A percentile compares a stretch with the other conserved stretches of the same genome.
Conservation (phyloP, 2,888 invertebrate genomes). For the Psylliodes chrysocephalus region DNA sequence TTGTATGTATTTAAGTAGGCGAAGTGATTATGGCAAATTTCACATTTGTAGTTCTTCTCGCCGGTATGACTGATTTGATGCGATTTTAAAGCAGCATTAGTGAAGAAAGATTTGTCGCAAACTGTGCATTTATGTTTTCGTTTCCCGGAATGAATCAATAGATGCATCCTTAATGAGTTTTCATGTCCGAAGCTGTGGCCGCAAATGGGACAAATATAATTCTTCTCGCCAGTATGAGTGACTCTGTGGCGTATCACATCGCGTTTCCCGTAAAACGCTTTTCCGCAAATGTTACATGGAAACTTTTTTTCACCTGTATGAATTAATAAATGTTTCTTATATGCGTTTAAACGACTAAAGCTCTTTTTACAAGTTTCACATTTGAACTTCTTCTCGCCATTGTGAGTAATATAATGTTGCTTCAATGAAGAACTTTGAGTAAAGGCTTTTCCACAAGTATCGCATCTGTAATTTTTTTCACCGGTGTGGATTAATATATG, state of each 20-base stretch:
- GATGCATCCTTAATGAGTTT: constrained; percentile 8
- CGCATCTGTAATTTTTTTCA: constrained; percentile 7
- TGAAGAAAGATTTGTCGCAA: constrained; percentile 9
- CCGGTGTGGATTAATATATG: constrained; percentile 10
- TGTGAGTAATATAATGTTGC: constrained; percentile 5
- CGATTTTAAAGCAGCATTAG: constrained; percentile 4
- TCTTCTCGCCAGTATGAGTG: constrained; percentile 3
- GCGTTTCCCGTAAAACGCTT: constrained; percentile 9
- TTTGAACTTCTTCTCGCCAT: constrained; percentile 7
- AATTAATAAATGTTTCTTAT: constrained; percentile 11
- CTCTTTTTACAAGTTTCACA: constrained; percentile 4
- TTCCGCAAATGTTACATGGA: background rate
- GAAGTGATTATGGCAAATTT: constrained; percentile 10
- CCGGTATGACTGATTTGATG: constrained; percentile 11
- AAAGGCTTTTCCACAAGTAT: constrained; percentile 4
- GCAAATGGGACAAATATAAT: constrained; percentile 10
- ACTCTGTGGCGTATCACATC: background rate
- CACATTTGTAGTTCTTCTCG: constrained; percentile 13
- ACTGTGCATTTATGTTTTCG: background rate
- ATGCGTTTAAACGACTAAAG: constrained; percentile 4
- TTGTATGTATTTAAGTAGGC: constrained; percentile 7
- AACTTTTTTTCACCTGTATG: constrained; percentile 7
- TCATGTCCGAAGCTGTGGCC: constrained; percentile 4
- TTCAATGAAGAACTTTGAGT: constrained; percentile 12
- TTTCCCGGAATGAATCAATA: constrained; percentile 8